Conservation (phyloP, 2,888 invertebrate genomes). For the Caenorhabditis panamensis region DNA sequence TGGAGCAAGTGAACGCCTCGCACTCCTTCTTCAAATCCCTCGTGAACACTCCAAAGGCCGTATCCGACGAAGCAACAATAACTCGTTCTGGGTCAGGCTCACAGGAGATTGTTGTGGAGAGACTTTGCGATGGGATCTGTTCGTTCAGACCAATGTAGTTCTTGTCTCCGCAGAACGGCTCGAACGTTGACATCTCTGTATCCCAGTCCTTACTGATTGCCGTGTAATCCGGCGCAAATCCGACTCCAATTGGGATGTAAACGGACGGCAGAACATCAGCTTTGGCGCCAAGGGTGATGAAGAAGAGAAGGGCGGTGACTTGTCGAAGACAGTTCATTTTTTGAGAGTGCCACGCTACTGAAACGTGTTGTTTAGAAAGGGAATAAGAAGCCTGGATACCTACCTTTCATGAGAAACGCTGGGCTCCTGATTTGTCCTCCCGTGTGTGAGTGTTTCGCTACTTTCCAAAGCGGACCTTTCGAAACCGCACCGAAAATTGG, state of each 20-base stretch:
- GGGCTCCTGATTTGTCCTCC: background rate
- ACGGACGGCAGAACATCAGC: background rate
- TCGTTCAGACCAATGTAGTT: background rate
- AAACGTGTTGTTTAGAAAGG: no score
- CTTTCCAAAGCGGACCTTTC: background rate
- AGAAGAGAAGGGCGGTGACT: background rate
- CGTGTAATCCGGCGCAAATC: background rate
- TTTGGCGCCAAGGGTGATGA: background rate
- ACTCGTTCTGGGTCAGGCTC: constrained; percentile 34
- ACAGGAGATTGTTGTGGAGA: constrained; percentile 7
- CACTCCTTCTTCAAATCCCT: constrained; percentile 31
- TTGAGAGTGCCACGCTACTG: background rate
- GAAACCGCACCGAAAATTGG: background rate
- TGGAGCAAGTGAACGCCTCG: constrained; percentile 23
- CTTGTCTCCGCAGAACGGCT: constrained; percentile 25
- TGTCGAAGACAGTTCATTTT: background rate
- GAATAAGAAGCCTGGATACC: no score
- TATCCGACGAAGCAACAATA: constrained; percentile 1
- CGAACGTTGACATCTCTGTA: no score
- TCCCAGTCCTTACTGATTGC: no score
- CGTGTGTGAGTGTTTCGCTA: background rate
- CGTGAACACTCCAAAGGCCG: background rate
- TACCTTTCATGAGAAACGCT: background rate
- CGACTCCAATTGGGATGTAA: constrained; percentile 29
- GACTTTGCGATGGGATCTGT: no score